Conservation (phyloP, 2,113 vertebrate genomes). For the Apteryx owenii region DNA sequence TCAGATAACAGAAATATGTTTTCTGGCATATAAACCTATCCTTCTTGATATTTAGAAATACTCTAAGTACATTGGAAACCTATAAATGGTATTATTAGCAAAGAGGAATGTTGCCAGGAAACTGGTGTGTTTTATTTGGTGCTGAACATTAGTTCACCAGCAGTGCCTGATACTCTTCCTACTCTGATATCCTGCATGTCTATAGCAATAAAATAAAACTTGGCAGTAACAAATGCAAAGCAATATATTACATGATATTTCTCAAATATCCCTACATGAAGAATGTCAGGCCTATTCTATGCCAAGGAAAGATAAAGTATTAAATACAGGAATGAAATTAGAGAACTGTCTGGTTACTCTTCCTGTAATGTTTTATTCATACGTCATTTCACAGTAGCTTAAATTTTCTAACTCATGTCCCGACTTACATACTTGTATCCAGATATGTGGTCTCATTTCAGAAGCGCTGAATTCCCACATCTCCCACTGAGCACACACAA, state of each 20-base stretch:
- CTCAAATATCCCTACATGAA: neutral
- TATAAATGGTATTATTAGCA: neutral
- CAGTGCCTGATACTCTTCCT: neutral
- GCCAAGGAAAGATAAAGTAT: neutral
- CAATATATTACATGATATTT: neutral
- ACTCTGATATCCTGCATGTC: neutral
- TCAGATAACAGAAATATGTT: neutral
- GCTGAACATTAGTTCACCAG: accelerated
- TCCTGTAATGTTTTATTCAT: neutral
- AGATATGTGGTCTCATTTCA: neutral
- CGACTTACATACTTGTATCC: neutral
- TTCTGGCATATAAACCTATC: neutral
- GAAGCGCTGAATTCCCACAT: neutral
- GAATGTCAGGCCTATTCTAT: neutral
- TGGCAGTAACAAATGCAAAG: neutral
- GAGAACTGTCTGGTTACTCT: neutral
- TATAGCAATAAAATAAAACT: neutral
- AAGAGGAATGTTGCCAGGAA: neutral
- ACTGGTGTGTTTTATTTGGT: neutral
- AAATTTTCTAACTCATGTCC: neutral
- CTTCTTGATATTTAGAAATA: neutral
- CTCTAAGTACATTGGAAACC: neutral
- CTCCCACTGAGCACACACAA: neutral
- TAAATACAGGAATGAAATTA: neutral
- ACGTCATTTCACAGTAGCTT: neutral